These are phyloP conservation scores for Coptotermes formosanus DNA, from an alignment of 1,140 invertebrate genomes.

Conservation along the genomic window DNA sequence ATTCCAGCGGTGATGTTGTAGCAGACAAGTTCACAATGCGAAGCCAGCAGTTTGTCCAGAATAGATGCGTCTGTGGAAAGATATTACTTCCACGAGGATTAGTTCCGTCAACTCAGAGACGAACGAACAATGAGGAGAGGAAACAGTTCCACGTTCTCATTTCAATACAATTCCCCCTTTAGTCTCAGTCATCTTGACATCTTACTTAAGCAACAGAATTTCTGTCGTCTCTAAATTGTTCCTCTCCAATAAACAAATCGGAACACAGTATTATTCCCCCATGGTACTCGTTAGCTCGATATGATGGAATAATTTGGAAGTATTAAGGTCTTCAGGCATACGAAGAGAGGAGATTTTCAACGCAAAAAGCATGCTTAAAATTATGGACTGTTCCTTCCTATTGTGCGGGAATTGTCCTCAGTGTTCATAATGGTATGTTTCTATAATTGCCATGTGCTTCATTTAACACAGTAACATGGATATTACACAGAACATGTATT, in stretches of 20 bases:
- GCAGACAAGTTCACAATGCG: background rate
- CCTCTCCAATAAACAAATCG: constrained; percentile 2
- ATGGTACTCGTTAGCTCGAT: background rate
- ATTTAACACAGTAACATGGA: no score
- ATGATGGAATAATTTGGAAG: background rate
- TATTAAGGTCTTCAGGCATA: background rate
- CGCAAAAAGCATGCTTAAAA: no score
- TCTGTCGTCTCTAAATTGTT: background rate
- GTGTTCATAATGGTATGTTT: no score
- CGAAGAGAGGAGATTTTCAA: no score
- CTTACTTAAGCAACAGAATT: background rate
- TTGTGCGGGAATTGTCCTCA: no score
- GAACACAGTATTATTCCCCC: background rate
- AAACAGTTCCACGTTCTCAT: background rate
- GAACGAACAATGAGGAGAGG: background rate
- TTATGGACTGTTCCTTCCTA: no score
- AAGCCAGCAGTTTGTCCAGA: background rate
- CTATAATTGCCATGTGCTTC: no score
- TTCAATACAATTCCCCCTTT: background rate
- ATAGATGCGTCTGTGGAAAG: background rate
- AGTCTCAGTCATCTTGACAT: background rate
- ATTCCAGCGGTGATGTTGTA: background rate
- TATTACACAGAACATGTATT: no score
- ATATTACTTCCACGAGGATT: background rate
- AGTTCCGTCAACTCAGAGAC: background rate